A percentile compares a stretch with the other conserved stretches of the same genome.
Conservation (phyloP, 2,113 vertebrate species). For the Danionella cerebrum region DNA sequence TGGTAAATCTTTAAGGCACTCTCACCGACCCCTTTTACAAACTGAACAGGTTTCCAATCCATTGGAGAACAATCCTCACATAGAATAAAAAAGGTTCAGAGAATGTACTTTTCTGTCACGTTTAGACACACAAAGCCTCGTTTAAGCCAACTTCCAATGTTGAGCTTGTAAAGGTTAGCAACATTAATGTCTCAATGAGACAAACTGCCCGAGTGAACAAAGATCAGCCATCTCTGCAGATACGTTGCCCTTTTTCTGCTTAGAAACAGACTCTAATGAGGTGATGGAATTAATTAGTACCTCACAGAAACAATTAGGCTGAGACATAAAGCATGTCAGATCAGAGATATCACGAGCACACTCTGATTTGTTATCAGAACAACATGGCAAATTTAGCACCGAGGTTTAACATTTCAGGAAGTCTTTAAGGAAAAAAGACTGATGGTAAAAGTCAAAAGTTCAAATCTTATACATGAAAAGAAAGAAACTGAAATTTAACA, state of each 20-base stretch:
- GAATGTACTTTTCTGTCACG: too few species aligned
- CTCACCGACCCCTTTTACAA: too few species aligned
- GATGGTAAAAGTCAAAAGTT: not conserved
- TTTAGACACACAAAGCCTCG: too few species aligned
- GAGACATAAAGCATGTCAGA: not conserved
- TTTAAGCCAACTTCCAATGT: not conserved
- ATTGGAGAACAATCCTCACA: too few species aligned
- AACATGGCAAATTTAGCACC: not conserved
- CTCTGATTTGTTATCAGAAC: not conserved
- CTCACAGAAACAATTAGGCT: not conserved
- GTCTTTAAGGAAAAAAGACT: not conserved
- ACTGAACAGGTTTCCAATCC: too few species aligned
- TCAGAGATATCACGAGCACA: conserved; percentile 2
- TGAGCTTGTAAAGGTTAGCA: not conserved
- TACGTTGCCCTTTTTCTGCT: not conserved
- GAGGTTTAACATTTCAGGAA: not conserved
- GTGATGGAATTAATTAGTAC: conserved; percentile 15
- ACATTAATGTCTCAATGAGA: not conserved
- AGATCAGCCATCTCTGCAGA: not conserved
- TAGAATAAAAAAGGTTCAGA: too few species aligned
- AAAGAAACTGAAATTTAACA: not conserved
- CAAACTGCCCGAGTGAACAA: not conserved
- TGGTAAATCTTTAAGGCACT: too few species aligned
- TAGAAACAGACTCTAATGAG: not conserved
- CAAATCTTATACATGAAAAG: not conserved